Percentiles rank a stretch among this genome's conserved stretches.
phyloP scores from a whole-genome alignment of 2,113 vertebrate genomes.

The Dascyllus trimaculatus region DNA sequence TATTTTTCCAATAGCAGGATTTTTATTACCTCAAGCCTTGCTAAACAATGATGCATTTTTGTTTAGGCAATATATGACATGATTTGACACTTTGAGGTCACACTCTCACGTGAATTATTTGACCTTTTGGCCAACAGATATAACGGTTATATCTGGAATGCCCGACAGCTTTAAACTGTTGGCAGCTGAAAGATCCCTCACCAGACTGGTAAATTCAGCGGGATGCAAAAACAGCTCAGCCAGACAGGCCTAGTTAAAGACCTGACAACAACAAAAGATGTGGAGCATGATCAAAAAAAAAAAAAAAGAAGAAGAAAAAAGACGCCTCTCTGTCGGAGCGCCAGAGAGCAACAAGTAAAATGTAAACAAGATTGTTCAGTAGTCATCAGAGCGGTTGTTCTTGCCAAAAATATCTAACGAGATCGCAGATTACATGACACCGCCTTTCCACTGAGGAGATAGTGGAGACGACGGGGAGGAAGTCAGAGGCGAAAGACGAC shows the following conservation, averaged over 20 bases:
- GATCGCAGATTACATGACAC: constrained; percentile 20
- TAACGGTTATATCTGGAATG: constrained; percentile 17
- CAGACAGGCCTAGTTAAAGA: constrained; percentile 32
- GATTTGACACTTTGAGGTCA: constrained; percentile 23
- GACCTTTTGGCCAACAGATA: constrained; percentile 33
- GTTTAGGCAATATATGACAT: constrained; percentile 29
- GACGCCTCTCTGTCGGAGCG: constrained; percentile 11
- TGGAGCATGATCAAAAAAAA: constrained; percentile 4
- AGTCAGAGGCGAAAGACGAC: constrained; percentile 11
- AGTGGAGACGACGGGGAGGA: background rate
- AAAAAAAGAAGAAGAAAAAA: background rate
- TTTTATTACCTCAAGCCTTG: constrained; percentile 9
- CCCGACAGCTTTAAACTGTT: constrained; percentile 17
- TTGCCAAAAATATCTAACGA: constrained; percentile 39
- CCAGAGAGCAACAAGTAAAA: constrained; percentile 52
- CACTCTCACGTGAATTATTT: constrained; percentile 42
- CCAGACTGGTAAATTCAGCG: constrained; percentile 21
- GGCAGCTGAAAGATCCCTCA: constrained; percentile 33
- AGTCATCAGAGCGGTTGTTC: background rate
- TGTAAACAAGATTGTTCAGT: constrained; percentile 44
- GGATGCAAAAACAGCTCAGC: constrained; percentile 7
- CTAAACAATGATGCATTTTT: constrained; percentile 22
- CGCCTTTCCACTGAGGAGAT: background rate
- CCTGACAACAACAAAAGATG: constrained; percentile 34
- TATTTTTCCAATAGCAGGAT: constrained; percentile 3